Percentiles rank a stretch among this genome's conserved stretches.
These are phyloP conservation scores for Tridacna crocea DNA, from an alignment of 2,888 invertebrate genomes.

Conservation along the genomic window DNA sequence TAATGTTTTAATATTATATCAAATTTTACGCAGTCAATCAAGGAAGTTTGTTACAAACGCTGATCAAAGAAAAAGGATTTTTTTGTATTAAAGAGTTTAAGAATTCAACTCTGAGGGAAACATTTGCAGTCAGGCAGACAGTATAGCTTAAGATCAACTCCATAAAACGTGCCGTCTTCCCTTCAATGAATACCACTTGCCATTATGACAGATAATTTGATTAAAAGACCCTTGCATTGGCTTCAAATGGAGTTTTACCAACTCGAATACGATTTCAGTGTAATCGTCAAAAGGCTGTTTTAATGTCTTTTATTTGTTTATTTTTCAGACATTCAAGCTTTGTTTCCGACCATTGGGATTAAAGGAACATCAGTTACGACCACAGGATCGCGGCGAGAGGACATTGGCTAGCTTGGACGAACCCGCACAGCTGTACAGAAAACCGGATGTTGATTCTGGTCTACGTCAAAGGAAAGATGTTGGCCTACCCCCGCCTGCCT, in stretches of 20 bases:
- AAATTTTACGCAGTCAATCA: no score
- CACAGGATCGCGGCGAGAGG: slow-evolving; percentile 68
- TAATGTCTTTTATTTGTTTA: neutral
- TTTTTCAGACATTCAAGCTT: slow-evolving; percentile 65
- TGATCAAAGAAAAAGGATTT: no score
- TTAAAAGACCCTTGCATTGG: neutral
- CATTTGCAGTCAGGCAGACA: no score
- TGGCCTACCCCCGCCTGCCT: neutral
- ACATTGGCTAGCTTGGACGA: slow-evolving; percentile 40
- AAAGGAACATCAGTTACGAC: slow-evolving; percentile 74
- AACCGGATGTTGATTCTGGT: neutral
- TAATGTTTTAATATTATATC: no score
- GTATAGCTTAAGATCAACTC: no score
- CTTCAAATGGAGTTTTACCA: neutral
- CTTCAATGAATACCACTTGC: no score
- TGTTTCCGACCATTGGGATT: slow-evolving; percentile 73
- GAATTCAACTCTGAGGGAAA: no score
- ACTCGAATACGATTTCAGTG: neutral
- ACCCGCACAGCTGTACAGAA: neutral
- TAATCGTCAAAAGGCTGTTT: neutral
- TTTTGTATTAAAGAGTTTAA: no score
- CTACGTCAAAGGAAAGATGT: slow-evolving; percentile 4
- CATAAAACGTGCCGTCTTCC: neutral
- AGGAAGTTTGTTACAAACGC: no score
- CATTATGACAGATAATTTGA: no score